A percentile compares a stretch with the other conserved stretches of the same genome.
Evolutionary conservation across 1,140 invertebrate species (phyloP).

Genomic region (Zaprionus camerounensis): DNA sequence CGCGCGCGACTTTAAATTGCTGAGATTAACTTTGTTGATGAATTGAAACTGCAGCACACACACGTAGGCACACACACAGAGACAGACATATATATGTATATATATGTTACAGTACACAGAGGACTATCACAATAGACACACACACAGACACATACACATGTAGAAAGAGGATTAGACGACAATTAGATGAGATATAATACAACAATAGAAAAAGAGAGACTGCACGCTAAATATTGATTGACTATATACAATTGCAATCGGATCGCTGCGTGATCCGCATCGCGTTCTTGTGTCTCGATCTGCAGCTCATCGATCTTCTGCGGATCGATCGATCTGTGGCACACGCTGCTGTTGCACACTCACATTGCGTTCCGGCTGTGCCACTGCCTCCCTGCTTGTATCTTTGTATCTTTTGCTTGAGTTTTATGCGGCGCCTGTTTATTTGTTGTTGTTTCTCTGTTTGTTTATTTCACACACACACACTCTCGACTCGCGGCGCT

Average conservation of each 20-base stretch:
- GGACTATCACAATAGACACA: neutral
- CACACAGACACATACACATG: constrained; percentile 42
- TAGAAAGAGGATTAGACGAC: neutral
- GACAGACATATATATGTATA: constrained; percentile 41
- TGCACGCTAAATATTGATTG: constrained; percentile 40
- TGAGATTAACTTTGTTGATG: constrained; percentile 20
- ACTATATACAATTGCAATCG: constrained; percentile 64
- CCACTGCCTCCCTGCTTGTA: constrained; percentile 7
- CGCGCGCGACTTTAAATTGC: constrained; percentile 34
- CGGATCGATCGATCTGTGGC: constrained; percentile 8
- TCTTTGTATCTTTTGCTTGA: constrained; percentile 19
- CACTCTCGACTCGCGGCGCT: neutral
- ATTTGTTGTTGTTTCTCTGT: constrained; percentile 1
- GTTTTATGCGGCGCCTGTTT: constrained; percentile 16
- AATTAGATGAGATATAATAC: constrained; percentile 2
- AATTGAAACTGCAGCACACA: constrained; percentile 22
- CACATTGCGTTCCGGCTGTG: constrained; percentile 1
- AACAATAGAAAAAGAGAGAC: constrained; percentile 43
- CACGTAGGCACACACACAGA: constrained; percentile 37
- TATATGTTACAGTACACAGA: constrained; percentile 38
- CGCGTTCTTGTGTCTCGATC: constrained; percentile 48
- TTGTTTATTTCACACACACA: constrained; percentile 48
- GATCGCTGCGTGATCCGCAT: constrained; percentile 59
- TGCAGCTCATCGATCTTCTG: constrained; percentile 33
- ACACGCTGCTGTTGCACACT: constrained; percentile 3